These are phyloP conservation scores for Drosophila neocordata DNA, from an alignment of 1,140 invertebrate genomes.

Conservation along the genomic window DNA sequence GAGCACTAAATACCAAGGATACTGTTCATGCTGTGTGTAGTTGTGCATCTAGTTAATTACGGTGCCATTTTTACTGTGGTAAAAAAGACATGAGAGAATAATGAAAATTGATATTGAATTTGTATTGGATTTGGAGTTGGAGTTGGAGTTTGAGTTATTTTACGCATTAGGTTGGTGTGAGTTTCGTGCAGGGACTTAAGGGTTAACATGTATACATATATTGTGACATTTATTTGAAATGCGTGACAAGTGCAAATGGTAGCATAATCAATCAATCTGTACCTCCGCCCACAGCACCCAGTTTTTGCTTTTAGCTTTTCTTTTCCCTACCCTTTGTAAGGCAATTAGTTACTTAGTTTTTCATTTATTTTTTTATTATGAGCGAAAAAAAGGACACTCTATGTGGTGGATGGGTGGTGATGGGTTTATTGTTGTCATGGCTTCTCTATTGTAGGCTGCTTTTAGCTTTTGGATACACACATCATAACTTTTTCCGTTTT, in stretches of 20 bases:
- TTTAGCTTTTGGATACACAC: background rate
- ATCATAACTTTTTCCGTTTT: background rate
- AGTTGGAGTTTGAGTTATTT: background rate
- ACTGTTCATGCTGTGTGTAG: background rate
- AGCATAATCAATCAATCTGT: slow-evolving; percentile 51
- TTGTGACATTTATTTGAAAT: slow-evolving; percentile 33
- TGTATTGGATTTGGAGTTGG: background rate
- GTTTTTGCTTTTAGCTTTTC: background rate
- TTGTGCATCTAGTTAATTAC: background rate
- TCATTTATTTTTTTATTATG: background rate
- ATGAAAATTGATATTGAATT: background rate
- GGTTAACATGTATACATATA: background rate
- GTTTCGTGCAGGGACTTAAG: background rate
- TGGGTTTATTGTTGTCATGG: slow-evolving; percentile 6
- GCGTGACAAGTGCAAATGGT: slow-evolving; percentile 37
- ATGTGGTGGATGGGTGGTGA: background rate
- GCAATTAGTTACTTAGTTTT: slow-evolving; percentile 8
- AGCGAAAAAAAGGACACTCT: background rate
- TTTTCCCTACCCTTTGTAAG: slow-evolving; percentile 17
- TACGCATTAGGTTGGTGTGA: background rate
- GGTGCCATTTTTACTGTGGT: slow-evolving; percentile 8
- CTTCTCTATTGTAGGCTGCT: background rate
- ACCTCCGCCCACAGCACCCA: background rate
- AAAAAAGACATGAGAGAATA: background rate
- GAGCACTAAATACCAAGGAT: slow-evolving; percentile 27